Evolutionary conservation across 2,888 invertebrate genomes (phyloP), one percentile per base, ranked within the genome.

Genomic region (Drosophila robusta): DNA sequence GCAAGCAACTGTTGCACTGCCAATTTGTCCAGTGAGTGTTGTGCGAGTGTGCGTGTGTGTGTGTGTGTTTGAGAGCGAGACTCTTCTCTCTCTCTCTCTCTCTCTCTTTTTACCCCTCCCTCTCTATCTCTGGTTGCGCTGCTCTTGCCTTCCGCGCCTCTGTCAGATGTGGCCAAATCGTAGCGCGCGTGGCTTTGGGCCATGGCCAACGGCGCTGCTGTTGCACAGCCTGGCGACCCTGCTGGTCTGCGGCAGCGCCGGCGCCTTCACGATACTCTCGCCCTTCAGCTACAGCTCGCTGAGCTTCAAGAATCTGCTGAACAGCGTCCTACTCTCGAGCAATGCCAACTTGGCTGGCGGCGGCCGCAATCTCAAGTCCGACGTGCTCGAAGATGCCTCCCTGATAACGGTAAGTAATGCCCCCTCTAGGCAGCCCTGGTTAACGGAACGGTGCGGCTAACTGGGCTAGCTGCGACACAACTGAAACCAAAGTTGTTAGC

Each of bases 371-470:
- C 78, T 91, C 22, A 91, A 91, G 67, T 91, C 91, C 1, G 90
- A 91, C 72, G 89, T 91, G 36, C 89, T 92, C 42, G 91, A 91
- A 70, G 92, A 91, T 89, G 92, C 91, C 47, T 89, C 91, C 4
- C 80, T 91, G 70, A 91, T 91, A 81, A 91, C 91, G 89, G 91
- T 91, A 89, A 90, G 87, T 65, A 44, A n/a, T 29, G 26, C 38
- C 9, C 39, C 29, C 8, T 22, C 42, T 14, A 29, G 32, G 22
- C 42, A 34, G 8, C 42, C 16, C 4, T 9, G 16, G 39, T 12
- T 7, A 38, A 2, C n/a, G n/a, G n/a, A n/a, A n/a, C n/a, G n/a
- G n/a, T n/a, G n/a, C 14, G 9, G 7, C 62, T 55, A 69, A 54
- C 39, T 58, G 54, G 49, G 41, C 42, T 58, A 52, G 63, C 65